Percentiles rank a stretch among this genome's conserved stretches.
phyloP scores from a whole-genome alignment of 2,797 vertebrate species.

The Vultur gryphus region DNA sequence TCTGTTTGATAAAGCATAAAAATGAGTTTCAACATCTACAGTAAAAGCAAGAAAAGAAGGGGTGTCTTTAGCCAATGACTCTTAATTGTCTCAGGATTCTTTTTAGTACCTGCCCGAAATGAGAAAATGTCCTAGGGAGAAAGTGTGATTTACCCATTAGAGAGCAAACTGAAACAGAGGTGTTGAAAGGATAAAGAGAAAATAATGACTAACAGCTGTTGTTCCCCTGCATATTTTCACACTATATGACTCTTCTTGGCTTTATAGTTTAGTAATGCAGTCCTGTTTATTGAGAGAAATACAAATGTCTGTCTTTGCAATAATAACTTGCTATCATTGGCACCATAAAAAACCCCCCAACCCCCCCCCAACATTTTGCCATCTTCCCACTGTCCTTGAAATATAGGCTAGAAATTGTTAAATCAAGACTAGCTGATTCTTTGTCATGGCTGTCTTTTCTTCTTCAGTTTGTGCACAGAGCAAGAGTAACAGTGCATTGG shows the following conservation, averaged over 20 bases:
- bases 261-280: background rate
- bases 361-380: background rate
- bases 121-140: constrained; percentile 32
- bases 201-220: constrained; percentile 59
- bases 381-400: background rate
- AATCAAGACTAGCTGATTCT: background rate
- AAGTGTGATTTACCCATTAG: constrained; percentile 54
- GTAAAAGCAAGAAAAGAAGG: background rate
- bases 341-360: background rate
- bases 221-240: constrained; percentile 17
- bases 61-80: background rate
- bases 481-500: background rate
- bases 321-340: background rate
- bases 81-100: background rate
- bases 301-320: background rate
- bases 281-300: background rate
- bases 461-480: background rate
- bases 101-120: constrained; percentile 1
- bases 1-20: background rate
- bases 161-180: constrained; percentile 48
- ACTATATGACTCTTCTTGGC: background rate
- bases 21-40: background rate
- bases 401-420: background rate
- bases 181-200: constrained; percentile 51
- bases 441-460: background rate